Conservation (phyloP, 2,888 invertebrate genomes). For the Drosophila nr. perissopoda region DNA sequence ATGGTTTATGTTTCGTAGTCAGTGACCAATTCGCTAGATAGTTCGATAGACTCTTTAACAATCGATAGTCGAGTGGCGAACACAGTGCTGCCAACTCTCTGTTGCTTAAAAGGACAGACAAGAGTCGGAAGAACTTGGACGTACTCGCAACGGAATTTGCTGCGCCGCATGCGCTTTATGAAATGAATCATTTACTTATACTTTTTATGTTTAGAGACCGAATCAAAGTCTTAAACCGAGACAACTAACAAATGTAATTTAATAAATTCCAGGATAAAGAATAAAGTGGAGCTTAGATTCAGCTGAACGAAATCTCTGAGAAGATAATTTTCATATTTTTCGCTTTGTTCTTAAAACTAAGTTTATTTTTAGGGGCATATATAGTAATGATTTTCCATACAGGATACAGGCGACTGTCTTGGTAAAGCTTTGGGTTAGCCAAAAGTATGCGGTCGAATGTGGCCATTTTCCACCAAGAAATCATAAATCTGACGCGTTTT, state of each 20-base stretch:
- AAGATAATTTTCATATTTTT: neutral
- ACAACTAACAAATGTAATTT: neutral
- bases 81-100: neutral
- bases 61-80: conserved; percentile 11
- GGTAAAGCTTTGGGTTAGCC: conserved; percentile 81
- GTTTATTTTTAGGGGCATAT: conserved; percentile 8
- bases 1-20: neutral
- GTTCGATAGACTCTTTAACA: neutral
- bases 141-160: neutral
- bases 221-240: neutral
- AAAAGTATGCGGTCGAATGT: conserved; percentile 84
- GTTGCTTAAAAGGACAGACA: too few species aligned
- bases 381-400: conserved; percentile 1
- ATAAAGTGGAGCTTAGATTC: neutral
- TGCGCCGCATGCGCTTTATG: neutral
- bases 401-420: conserved; percentile 82
- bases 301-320: neutral
- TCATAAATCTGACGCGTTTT: conserved; percentile 95
- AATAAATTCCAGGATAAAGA: neutral
- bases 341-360: conserved; percentile 8
- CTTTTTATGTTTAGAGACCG: neutral
- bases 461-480: conserved; percentile 90
- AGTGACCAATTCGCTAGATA: neutral
- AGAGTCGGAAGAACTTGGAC: neutral
- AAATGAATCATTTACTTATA: neutral